These are phyloP conservation scores for Drosophila mimica DNA, from an alignment of 2,888 invertebrate species.

Conservation along the genomic window DNA sequence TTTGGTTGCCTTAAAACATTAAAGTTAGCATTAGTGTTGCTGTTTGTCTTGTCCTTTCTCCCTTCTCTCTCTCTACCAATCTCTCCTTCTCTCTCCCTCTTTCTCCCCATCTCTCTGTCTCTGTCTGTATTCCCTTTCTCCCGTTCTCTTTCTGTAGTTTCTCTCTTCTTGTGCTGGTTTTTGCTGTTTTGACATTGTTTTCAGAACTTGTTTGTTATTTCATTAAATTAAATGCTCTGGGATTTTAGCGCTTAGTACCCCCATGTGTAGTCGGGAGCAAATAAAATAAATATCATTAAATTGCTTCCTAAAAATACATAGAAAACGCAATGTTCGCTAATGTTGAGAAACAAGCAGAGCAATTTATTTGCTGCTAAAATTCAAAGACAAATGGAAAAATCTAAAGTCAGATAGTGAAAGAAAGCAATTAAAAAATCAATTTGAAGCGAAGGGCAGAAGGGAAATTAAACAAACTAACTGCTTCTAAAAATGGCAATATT, in stretches of 20 bases:
- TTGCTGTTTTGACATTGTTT: conserved; percentile 68
- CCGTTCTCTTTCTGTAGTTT: conserved; percentile 10
- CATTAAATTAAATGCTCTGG: conserved; percentile 77
- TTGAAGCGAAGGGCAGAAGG: conserved; percentile 1
- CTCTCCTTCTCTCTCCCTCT: neutral
- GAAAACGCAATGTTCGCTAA: conserved; percentile 29
- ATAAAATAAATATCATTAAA: conserved; percentile 71
- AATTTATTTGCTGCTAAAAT: conserved; percentile 36
- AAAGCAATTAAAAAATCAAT: conserved; percentile 21
- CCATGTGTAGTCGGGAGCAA: conserved; percentile 32
- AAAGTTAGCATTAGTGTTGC: conserved; percentile 72
- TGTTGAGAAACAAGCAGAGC: conserved; percentile 42
- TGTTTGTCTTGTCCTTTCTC: conserved; percentile 24
- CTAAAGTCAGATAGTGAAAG: neutral
- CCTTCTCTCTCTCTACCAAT: conserved; percentile 2
- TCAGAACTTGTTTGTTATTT: conserved; percentile 73
- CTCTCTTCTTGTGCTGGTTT: conserved; percentile 32
- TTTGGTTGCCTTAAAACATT: conserved; percentile 61
- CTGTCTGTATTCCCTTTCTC: conserved; percentile 5
- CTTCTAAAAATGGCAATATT: neutral
- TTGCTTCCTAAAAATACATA: conserved; percentile 62
- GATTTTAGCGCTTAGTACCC: conserved; percentile 43
- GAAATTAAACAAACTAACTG: neutral
- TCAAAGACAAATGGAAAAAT: conserved; percentile 4
- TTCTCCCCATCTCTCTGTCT: neutral